These are phyloP conservation scores for Orius laevigatus DNA, from an alignment of 1,140 invertebrate genomes.

Conservation along the genomic window DNA sequence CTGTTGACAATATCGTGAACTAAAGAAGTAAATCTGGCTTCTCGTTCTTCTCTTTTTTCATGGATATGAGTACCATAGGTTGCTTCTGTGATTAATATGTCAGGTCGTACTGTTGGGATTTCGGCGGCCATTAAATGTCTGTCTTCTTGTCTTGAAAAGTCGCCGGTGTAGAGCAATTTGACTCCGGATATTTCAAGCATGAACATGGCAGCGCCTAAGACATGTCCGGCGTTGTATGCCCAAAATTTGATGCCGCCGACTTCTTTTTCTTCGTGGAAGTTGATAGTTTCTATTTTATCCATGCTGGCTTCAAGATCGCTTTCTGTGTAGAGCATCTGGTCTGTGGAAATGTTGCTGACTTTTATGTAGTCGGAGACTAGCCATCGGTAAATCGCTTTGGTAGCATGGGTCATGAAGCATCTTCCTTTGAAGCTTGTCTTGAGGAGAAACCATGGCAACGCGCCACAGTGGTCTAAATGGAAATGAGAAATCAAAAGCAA, in stretches of 20 bases:
- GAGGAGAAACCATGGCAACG: conserved; percentile 92
- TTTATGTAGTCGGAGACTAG: conserved; percentile 97
- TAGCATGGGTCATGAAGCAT: conserved; percentile 99
- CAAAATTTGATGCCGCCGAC: conserved; percentile 93
- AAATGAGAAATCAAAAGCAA: conserved; percentile 94
- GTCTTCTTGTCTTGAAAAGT: conserved; percentile 97
- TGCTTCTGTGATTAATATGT: conserved; percentile 95
- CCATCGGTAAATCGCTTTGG: conserved; percentile 99
- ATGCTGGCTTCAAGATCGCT: conserved; percentile 92
- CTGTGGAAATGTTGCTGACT: conserved; percentile 94
- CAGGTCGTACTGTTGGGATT: conserved; percentile 87
- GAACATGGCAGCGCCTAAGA: conserved; percentile 98
- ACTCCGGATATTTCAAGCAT: conserved; percentile 99
- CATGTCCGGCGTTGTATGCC: conserved; percentile 98
- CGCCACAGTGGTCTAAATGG: conserved; percentile 97
- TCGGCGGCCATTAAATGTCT: conserved; percentile 98
- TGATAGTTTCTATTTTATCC: conserved; percentile 97
- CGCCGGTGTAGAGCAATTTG: conserved; percentile 91
- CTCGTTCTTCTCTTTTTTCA: conserved; percentile 92
- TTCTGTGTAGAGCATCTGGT: conserved; percentile 96
- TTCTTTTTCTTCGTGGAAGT: conserved; percentile 97
- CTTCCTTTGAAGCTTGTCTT: conserved; percentile 96
- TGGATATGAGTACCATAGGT: conserved; percentile 99
- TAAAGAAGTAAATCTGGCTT: conserved; percentile 83
- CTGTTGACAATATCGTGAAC: conserved; percentile 92